These are phyloP conservation scores for Schlechtendalia chinensis DNA, from an alignment of 1,140 invertebrate species.

Conservation along the genomic window DNA sequence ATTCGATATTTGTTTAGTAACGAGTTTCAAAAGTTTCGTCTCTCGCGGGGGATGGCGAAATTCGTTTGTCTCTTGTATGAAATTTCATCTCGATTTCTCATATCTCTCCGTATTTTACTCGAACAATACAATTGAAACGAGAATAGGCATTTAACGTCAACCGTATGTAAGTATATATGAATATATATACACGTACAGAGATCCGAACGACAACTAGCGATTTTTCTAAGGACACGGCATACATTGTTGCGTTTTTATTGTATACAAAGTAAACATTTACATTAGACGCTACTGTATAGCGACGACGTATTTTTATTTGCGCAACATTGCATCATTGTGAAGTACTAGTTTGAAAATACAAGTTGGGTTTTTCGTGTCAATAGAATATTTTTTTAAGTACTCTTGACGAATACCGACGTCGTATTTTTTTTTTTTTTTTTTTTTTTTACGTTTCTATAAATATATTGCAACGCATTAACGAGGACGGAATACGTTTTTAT, in stretches of 20 bases:
- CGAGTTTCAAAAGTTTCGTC: background rate
- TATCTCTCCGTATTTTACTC: background rate
- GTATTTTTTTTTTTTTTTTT: background rate
- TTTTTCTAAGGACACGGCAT: constrained; percentile 8
- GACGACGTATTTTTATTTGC: constrained; percentile 20
- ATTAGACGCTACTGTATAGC: background rate
- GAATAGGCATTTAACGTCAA: constrained; percentile 21
- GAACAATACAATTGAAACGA: background rate
- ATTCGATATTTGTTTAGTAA: constrained; percentile 20
- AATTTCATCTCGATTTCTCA: background rate
- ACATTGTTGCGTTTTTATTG: background rate
- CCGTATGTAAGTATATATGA: no score
- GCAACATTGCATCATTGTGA: constrained; percentile 5
- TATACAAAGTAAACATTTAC: constrained; percentile 25
- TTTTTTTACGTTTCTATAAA: background rate
- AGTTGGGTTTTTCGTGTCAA: constrained; percentile 30
- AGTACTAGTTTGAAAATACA: constrained; percentile 1
- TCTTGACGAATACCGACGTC: background rate
- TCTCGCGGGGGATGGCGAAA: background rate
- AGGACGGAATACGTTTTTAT: no score
- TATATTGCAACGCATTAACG: no score
- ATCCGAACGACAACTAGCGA: background rate
- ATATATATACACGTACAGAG: no score
- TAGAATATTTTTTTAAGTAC: constrained; percentile 26
- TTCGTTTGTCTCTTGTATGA: background rate